These are phyloP conservation scores for Hypotaenidia philippensis DNA, from an alignment of 2,797 vertebrate genomes.

Conservation along the genomic window DNA sequence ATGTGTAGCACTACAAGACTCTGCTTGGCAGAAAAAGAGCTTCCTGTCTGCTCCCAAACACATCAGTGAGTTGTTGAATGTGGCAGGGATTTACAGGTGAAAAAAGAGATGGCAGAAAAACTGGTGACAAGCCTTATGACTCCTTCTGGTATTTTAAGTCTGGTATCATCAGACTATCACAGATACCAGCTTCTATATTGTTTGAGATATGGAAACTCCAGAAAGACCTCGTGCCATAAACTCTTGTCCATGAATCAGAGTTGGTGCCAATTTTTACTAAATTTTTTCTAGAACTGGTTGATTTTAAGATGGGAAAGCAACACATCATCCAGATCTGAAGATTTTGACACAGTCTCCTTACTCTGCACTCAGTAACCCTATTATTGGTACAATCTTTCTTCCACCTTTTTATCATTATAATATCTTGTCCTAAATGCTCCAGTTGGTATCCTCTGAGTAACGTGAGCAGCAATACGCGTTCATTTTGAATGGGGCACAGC, in stretches of 20 bases:
- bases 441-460: neutral
- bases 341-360: neutral
- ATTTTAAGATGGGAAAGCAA: neutral
- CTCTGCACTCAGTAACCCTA: neutral
- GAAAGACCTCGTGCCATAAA: neutral
- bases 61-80: neutral
- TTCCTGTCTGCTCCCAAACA: neutral
- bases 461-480: neutral
- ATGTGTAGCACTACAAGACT: neutral
- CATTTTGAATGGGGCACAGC: neutral
- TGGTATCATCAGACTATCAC: neutral
- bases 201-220: neutral
- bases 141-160: neutral
- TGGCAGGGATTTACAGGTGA: neutral
- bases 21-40: neutral
- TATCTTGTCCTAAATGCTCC: neutral
- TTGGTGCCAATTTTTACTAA: neutral
- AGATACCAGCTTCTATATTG: neutral
- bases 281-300: neutral
- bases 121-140: neutral
- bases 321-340: neutral
- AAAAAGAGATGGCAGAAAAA: neutral
- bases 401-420: neutral
- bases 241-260: neutral
- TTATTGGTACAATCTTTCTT: neutral